phyloP scores from a whole-genome alignment of 2,797 vertebrate genomes.

The Macroramphosus scolopax region DNA sequence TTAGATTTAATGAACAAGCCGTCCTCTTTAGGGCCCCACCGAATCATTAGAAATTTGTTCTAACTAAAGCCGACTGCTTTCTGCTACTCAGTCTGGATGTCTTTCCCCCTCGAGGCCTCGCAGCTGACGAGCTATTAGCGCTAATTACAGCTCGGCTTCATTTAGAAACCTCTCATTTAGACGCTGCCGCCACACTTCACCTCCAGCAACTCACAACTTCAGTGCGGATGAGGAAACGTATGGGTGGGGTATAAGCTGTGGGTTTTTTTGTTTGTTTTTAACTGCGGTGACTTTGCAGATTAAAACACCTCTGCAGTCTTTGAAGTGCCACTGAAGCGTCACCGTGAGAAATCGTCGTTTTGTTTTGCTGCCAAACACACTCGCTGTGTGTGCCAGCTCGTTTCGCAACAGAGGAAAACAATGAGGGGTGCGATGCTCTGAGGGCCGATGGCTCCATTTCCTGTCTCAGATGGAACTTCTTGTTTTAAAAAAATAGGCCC shows the following conservation, averaged over 20 bases:
- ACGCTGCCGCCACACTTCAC: slow-evolving; percentile 59
- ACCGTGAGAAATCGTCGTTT: slow-evolving; percentile 37
- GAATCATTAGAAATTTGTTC: slow-evolving; percentile 71
- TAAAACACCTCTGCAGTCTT: slow-evolving; percentile 57
- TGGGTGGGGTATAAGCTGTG: slow-evolving; percentile 23
- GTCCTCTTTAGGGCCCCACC: slow-evolving; percentile 51
- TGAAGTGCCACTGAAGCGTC: slow-evolving; percentile 51
- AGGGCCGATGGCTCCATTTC: slow-evolving; percentile 52
- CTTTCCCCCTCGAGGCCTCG: slow-evolving; percentile 64
- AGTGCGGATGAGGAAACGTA: slow-evolving; percentile 44
- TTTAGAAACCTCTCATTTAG: slow-evolving; percentile 75
- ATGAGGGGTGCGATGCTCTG: slow-evolving; percentile 30
- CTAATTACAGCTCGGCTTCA: slow-evolving; percentile 79
- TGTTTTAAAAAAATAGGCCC: slow-evolving; percentile 49
- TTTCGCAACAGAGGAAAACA: slow-evolving; percentile 45
- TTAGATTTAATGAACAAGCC: slow-evolving; percentile 61
- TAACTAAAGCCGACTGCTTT: slow-evolving; percentile 64
- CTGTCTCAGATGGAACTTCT: slow-evolving; percentile 38
- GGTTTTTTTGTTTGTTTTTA: slow-evolving; percentile 17
- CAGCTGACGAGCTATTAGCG: slow-evolving; percentile 73
- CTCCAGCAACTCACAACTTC: slow-evolving; percentile 59
- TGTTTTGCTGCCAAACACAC: slow-evolving; percentile 45
- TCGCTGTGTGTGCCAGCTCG: slow-evolving; percentile 18
- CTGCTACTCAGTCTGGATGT: slow-evolving; percentile 55
- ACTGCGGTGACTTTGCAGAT: slow-evolving; percentile 55